Percentiles rank a stretch among this genome's conserved stretches.
phyloP scores from a whole-genome alignment of 2,113 vertebrate species.

The Glaucidium brasilianum region DNA sequence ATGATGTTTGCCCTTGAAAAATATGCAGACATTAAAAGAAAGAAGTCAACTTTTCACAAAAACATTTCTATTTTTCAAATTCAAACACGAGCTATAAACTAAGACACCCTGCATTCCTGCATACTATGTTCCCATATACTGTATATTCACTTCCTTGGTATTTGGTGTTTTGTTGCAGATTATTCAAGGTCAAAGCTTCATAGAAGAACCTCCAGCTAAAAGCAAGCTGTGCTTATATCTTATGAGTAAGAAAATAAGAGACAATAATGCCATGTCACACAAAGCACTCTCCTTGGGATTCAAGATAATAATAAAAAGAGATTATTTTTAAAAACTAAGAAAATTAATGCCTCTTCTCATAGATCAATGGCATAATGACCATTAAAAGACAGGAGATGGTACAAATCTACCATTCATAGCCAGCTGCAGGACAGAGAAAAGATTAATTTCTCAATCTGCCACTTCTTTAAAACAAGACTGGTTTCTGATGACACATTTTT shows the following conservation, averaged over 20 bases:
- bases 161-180: neutral
- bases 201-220: neutral
- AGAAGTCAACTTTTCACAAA: neutral
- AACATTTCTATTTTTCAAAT: neutral
- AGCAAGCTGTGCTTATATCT: neutral
- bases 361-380: neutral
- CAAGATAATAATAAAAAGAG: neutral
- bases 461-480: neutral
- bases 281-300: neutral
- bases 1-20: conserved; percentile 83
- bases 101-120: neutral
- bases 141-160: neutral
- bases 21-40: neutral
- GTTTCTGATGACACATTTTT: neutral
- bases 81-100: neutral
- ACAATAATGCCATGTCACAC: neutral
- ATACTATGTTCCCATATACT: neutral
- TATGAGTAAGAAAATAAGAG: neutral
- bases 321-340: neutral
- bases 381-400: neutral
- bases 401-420: neutral
- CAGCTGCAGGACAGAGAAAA: neutral
- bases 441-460: neutral
- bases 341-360: neutral
- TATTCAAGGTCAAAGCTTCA: neutral